Conservation (phyloP, 2,113 vertebrate genomes). For the Lophochroa leadbeateri region DNA sequence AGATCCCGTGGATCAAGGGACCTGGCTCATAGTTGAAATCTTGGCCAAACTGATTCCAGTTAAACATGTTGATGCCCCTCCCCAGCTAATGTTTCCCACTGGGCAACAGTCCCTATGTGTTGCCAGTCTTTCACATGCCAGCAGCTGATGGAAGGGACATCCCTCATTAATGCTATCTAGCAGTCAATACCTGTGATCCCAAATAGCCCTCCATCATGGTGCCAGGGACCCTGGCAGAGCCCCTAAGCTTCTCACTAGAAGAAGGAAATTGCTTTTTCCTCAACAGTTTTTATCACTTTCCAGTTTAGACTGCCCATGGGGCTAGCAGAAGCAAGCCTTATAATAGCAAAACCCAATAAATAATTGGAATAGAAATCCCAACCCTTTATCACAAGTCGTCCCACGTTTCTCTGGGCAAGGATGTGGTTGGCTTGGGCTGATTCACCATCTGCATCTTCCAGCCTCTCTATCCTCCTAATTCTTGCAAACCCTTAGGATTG, state of each 20-base stretch:
- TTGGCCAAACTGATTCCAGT: background rate
- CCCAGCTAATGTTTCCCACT: background rate
- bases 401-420: background rate
- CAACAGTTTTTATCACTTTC: background rate
- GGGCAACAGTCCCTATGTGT: background rate
- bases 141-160: background rate
- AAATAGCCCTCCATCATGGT: background rate
- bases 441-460: background rate
- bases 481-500: accelerated
- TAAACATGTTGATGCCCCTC: background rate
- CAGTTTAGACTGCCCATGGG: background rate
- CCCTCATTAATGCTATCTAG: background rate
- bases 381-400: background rate
- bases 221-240: background rate
- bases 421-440: background rate
- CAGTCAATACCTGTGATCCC: background rate
- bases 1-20: background rate
- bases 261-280: background rate
- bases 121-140: background rate
- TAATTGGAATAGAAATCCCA: background rate
- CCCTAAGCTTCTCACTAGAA: background rate
- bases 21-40: background rate
- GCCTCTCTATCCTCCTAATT: background rate
- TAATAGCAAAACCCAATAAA: background rate
- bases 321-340: background rate